Base-by-base conservation (phyloP, 2,797 vertebrate species). In the Meriones psammophilus region DNA sequence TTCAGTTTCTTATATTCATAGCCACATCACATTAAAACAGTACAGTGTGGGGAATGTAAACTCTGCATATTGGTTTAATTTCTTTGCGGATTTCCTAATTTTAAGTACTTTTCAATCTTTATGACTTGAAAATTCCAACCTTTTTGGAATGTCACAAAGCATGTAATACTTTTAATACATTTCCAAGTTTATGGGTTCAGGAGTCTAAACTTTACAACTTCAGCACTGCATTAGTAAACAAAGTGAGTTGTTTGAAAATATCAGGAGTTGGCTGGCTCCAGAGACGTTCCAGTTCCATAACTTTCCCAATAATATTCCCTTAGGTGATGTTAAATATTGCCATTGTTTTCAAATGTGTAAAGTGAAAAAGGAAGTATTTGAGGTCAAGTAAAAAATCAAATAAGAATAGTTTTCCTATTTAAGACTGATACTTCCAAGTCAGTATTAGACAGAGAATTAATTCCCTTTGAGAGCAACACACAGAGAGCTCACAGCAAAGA, bases 31-130 rank as follows among this genome's bases (percentile, higher is more conserved):
- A 97, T 97, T 36, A 87, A 97, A 97, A 77, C 28, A 66, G 89
- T 89, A 96, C 81, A 91, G 54, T 97, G 97, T 95, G 86, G 74
- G 96, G 28, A 77, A 96, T 66, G 1, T 28, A 2, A 26, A 91
- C 14, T 20, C 15, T 79, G 42, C 1, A 89, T 62, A 97, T 97
- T 94, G 6, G 93, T 92, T 98, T 97, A 97, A 98, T 97, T 97
- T 97, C 77, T 96, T 97, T 97, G 60, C 30, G 50, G 93, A 60
- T 96, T 98, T 98, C 83, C 93, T 97, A 97, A 97, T 86, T 96
- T 92, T 92, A 96, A 92, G 97, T 68, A 83, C 95, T 76, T 98
- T 97, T 77, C 83, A 83, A 96, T 78, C 96, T 50, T 98, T 28
- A 50, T 39, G 97, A 94, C 93, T 58, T 92, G 80, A 97, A 97